Evolutionary conservation across 1,140 invertebrate genomes (phyloP).

Genomic region (Phocides pigmalion): DNA sequence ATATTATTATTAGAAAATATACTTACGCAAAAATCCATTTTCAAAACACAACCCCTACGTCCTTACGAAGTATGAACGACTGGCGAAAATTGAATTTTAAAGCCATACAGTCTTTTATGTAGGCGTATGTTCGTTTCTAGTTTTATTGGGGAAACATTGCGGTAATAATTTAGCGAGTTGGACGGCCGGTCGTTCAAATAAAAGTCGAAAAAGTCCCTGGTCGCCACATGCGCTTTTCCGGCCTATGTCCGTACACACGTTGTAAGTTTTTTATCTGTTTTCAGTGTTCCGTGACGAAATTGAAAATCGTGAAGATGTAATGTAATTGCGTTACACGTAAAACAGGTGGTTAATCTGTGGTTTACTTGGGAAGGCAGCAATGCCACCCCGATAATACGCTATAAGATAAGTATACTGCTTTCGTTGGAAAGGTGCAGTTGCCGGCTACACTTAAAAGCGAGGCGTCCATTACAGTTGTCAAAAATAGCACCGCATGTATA

Average conservation of each 20-base stretch:
- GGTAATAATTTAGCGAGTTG: slow-evolving; percentile 33
- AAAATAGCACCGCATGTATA: no score
- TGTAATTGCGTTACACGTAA: no score
- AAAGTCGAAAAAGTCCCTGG: slow-evolving; percentile 27
- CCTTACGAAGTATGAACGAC: slow-evolving; percentile 8
- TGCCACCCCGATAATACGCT: no score
- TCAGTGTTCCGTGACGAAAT: background rate
- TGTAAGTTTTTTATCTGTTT: slow-evolving; percentile 30
- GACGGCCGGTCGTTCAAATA: slow-evolving; percentile 30
- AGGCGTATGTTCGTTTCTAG: slow-evolving; percentile 21
- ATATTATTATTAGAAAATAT: no score
- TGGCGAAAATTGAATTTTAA: slow-evolving; percentile 27
- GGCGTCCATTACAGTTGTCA: no score
- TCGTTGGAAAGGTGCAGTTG: no score
- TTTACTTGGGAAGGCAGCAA: no score
- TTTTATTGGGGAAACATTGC: slow-evolving; percentile 34
- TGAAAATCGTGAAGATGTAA: no score
- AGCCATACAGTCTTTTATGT: slow-evolving; percentile 30
- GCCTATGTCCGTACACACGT: slow-evolving; percentile 21
- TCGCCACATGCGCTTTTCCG: slow-evolving; percentile 28
- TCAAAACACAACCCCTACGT: background rate
- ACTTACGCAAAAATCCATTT: no score
- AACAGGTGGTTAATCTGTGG: no score
- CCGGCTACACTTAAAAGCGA: no score
- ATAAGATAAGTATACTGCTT: no score